Evolutionary conservation across 2,888 invertebrate species (phyloP), one percentile per base, ranked within the genome.

Genomic region (Panorpa germanica): DNA sequence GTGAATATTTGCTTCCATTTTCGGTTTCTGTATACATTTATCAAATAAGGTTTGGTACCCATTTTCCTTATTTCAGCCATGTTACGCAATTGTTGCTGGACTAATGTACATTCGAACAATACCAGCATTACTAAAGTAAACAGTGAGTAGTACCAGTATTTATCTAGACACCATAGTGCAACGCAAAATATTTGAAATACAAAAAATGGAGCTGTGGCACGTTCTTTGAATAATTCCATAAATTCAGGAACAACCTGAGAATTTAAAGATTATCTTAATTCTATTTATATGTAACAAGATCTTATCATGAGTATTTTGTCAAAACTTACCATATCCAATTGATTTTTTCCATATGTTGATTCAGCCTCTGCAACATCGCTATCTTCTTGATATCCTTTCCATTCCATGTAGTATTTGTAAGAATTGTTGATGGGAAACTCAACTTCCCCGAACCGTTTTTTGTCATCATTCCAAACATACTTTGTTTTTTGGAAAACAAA

Each of bases 161-260:
- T 93, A 50, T 99, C 98, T 40, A 99, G 61, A 57, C 98, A 99
- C 98, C 98, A 99, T 3, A 99, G 61, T 8, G 80, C 85, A 25
- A 98, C 96, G 48, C 96, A 98, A 52, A 99, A 96, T 34, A 98
- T 88, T 77, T 99, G 98, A 55, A 99, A 99, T 4, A 99, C 95
- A 55, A 99, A 99, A 57, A 99, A 99, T 3, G 98, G 98, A 1
- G 98, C 96, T 0, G 96, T 95, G 2, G 98, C 98, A 42, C 98
- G 64, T 57, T 99, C 98, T 43, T 78, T 81, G 50, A 99, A 98
- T 11, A 99, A 60, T 54, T 96, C 93, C 63, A 75, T 69, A 48
- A 99, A 99, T 52, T 91, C 86, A 2, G 98, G 98, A 11, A 98
- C 82, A 34, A 88, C 74, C 61, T 61, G 45, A 29, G 57, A 57